These are phyloP conservation scores for Lepidonotus clava DNA, from an alignment of 2,888 invertebrate species.

Conservation along the genomic window DNA sequence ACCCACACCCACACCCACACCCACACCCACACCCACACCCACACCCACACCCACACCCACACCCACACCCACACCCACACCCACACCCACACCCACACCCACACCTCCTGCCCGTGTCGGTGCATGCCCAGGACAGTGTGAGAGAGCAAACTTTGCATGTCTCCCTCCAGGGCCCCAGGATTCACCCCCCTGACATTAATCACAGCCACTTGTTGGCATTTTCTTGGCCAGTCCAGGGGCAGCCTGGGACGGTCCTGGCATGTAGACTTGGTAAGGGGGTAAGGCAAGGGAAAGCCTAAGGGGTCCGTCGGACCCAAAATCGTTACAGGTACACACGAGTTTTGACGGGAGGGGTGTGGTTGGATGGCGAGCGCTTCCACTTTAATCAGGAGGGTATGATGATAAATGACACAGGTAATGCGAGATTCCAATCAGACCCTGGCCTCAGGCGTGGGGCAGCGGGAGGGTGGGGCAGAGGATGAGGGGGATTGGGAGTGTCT, in stretches of 20 bases:
- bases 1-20: neutral
- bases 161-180: neutral
- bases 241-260: neutral
- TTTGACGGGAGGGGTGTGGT: slow-evolving; percentile 39
- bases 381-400: neutral
- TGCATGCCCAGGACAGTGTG: too few relatives aligned
- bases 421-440: neutral
- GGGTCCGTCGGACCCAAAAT: too few relatives aligned
- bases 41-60: neutral
- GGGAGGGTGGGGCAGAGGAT: neutral
- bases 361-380: neutral
- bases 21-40: neutral
- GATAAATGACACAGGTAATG: slow-evolving; percentile 24
- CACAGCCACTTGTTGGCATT: slow-evolving; percentile 25
- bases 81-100: neutral
- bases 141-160: too few relatives aligned
- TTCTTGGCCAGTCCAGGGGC: slow-evolving; percentile 25
- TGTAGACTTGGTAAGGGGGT: neutral
- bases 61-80: neutral
- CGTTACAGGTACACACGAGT: slow-evolving; percentile 25
- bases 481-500: too few relatives aligned
- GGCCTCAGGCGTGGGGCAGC: neutral
- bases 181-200: neutral
- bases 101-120: slow-evolving; percentile 16
- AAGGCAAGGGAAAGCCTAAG: too few relatives aligned